Base-by-base conservation (phyloP, 2,113 vertebrate genomes). In the Poeciliopsis turrubarensis region DNA sequence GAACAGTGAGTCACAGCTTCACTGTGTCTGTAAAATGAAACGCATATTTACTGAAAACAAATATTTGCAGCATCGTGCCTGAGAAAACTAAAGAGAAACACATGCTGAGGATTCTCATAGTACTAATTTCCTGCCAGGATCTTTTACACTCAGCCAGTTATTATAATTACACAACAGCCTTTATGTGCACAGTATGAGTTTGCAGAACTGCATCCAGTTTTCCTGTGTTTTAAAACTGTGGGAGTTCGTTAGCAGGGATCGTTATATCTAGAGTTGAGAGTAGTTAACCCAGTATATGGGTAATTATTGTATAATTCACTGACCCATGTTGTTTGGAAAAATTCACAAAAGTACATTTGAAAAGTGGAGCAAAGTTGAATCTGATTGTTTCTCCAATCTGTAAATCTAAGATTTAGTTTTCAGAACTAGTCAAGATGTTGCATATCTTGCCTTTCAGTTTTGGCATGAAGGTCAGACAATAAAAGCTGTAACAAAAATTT, bases 61-160 rank as follows among this genome's bases (percentile, higher is more conserved):
- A 83, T 73, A 72, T 60, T 82, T 74, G 73, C 71, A 29, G 60
- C 72, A 66, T 22, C 75, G 27, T 68, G 72, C 77, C 54, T 79
- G 44, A 75, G 51, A 64, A 19, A 32, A 64, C 83, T 89, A 83
- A 92, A 25, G 44, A 71, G 72, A 93, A 92, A 87, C 90, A 91
- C 83, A 90, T 91, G 91, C 78, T 79, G 67, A 74, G 67, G 60
- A 89, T 89, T 81, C 22, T 26, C 22, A 37, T 15, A 72, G 88
- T 60, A 68, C 84, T 71, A 66, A 91, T 91, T 92, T 92, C 93
- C 90, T 93, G 91, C 84, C 77, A 84, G 73, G 37, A 64, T 51
- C 78, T 87, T 89, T 89, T 62, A 77, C 61, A 69, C 10, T 32
- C 31, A 81, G 78, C 78, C 89, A 91, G 80, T 31, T 82, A 91